Evolutionary conservation across 2,888 invertebrate species (phyloP), one percentile per base, ranked within the genome.

Genomic region (Cephus runcator): DNA sequence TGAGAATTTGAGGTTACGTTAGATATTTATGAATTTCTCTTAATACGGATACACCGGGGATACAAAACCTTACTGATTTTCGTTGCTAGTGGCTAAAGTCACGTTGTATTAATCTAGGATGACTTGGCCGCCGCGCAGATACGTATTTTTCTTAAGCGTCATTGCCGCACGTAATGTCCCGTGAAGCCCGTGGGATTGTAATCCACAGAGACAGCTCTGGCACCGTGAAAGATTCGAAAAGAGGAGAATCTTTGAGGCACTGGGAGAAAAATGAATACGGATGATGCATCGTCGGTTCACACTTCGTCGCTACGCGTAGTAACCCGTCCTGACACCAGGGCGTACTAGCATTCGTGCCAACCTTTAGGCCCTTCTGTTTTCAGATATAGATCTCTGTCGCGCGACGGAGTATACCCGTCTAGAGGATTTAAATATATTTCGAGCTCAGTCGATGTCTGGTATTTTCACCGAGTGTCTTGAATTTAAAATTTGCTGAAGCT

Each of bases 261-360:
- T 56, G 23, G 77, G 15, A 71, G 33, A 73, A 77, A 77, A 77
- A 77, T 77, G 74, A 69, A 73, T 69, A 69, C 69, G 77, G 69
- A 69, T 77, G 73, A 77, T 77, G 31, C 74, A 77, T 77, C 77
- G 77, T 36, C 23, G 34, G 73, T 77, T 77, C 77, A 68, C 77
- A 77, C 77, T 74, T 77, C 74, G 77, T 77, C 73, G 77, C 73
- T 77, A 36, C 30, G 34, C 35, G 73, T 73, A 68, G 35, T 73
- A 34, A 15, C 71, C 30, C 23, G 12, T 71, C 11, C 34, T 30
- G 33, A 34, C 71, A 12, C 71, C 34, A 30, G 0, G 56, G 15
- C 9, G 23, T 23, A 56, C 56, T 23, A 15, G 56, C 56, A 56
- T 56, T 56, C 56, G 56, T 56, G 23, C 40, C 40, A 40, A 40